Base-by-base conservation (phyloP, 2,797 vertebrate species). In the Danio choprae region DNA sequence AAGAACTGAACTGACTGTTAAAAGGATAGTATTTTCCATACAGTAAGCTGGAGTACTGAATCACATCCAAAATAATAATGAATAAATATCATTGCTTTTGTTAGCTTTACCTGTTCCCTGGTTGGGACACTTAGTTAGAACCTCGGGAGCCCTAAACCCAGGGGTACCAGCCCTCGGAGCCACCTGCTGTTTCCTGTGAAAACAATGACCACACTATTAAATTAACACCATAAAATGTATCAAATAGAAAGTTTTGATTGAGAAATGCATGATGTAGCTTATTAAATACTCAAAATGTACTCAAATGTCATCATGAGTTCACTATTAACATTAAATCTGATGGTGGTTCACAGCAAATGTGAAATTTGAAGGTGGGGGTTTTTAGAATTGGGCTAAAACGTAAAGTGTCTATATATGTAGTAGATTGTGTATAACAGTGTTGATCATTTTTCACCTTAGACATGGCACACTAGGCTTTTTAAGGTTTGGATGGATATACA, bases 111-210 rank as follows among this genome's bases (percentile, higher is more conserved):
- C 97, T 89, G 97, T 97, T 65, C 96, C 96, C 87, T 99, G 98
- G 88, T 95, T 92, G 22, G 97, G 96, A 84, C 96, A 98, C 87
- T 98, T 98, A 0, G 95, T 97, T 80, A 99, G 92, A 70, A 99
- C 96, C 82, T 99, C 97, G 50, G 97, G 98, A 48, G 98, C 97
- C 92, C 98, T 95, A 89, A 99, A 99, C 74, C 97, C 98, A 0
- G 97, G 97, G 7, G 98, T 99, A 64, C 98, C 98, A 71, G 97
- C 97, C 81, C 98, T 92, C 51, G 98, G 96, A 50, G 98, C 98
- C 82, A 97, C 93, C 90, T 99, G 97, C 67, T 96, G 97, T 84
- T 92, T 94, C 86, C 98, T 99, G 80, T 58, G 6, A 65, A 68
- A 72, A 46, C 43, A 38, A 10, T 63, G 5, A 65, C 9, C 11